Evolutionary conservation across 2,113 vertebrate species (phyloP).

Genomic region (Eudyptes chrysolophus): DNA sequence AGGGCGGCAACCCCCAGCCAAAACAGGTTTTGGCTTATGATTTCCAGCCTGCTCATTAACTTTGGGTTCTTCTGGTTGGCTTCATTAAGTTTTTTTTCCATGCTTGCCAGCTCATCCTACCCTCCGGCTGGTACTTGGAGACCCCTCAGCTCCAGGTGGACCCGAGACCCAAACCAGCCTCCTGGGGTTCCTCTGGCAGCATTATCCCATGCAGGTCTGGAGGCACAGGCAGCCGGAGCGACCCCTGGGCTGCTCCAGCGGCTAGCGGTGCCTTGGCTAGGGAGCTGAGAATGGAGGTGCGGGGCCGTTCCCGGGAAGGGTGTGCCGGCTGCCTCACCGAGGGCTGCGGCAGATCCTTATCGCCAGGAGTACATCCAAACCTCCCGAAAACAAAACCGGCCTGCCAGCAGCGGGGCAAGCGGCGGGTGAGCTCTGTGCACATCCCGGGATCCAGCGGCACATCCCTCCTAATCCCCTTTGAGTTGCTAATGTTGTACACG

Average conservation of each 20-base stretch:
- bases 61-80: background rate
- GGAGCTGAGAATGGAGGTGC: background rate
- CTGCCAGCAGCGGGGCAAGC: background rate
- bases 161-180: fast-evolving
- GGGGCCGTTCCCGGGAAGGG: background rate
- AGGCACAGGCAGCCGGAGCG: fast-evolving
- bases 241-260: background rate
- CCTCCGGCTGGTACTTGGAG: background rate
- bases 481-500: background rate
- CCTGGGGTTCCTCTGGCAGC: background rate
- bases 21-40: conserved; percentile 42
- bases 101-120: background rate
- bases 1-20: conserved; percentile 26
- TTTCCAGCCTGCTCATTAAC: conserved; percentile 40
- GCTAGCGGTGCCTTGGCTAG: background rate
- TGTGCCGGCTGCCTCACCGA: background rate
- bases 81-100: background rate
- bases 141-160: fast-evolving
- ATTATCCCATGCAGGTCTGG: fast-evolving
- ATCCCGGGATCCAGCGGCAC: background rate
- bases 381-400: background rate
- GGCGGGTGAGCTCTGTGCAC: background rate
- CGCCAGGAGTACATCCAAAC: background rate
- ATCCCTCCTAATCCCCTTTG: background rate
- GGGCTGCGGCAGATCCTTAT: conserved; percentile 10